phyloP scores from a whole-genome alignment of 2,113 vertebrate species.

The Sigmodon hispidus region DNA sequence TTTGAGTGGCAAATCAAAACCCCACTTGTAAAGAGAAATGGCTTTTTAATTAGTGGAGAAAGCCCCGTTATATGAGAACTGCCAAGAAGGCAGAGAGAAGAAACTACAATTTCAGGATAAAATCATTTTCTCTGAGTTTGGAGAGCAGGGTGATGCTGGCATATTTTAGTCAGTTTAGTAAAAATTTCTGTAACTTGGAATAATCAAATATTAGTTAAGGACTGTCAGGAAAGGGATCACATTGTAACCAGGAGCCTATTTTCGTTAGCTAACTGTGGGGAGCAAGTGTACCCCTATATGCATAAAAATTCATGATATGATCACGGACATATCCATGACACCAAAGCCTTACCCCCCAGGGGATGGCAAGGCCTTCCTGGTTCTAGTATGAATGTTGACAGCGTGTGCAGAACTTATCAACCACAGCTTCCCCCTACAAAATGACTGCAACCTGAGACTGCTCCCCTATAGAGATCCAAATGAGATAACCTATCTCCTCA shows the following conservation, averaged over 20 bases:
- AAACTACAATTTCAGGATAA: conserved; percentile 26
- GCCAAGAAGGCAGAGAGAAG: neutral
- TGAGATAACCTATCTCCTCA: neutral
- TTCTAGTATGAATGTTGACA: neutral
- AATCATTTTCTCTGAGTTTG: neutral
- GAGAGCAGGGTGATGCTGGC: neutral
- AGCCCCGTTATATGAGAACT: neutral
- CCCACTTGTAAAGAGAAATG: conserved; percentile 8
- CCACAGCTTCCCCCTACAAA: neutral
- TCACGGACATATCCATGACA: neutral
- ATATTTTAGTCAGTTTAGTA: conserved; percentile 9
- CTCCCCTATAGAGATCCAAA: neutral
- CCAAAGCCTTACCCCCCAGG: neutral
- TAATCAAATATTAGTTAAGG: conserved; percentile 40
- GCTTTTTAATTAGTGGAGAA: conserved; percentile 48
- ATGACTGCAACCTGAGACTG: neutral
- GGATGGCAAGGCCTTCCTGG: neutral
- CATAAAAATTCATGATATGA: neutral
- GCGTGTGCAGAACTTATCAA: neutral
- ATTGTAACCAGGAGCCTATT: conserved; percentile 19
- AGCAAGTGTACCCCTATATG: neutral
- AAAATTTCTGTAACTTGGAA: conserved; percentile 17
- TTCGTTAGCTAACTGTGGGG: neutral
- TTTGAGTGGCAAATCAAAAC: conserved; percentile 27
- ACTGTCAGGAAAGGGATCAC: neutral